These are phyloP conservation scores for Heteronetta atricapilla DNA, from an alignment of 2,113 vertebrate species.

Conservation along the genomic window DNA sequence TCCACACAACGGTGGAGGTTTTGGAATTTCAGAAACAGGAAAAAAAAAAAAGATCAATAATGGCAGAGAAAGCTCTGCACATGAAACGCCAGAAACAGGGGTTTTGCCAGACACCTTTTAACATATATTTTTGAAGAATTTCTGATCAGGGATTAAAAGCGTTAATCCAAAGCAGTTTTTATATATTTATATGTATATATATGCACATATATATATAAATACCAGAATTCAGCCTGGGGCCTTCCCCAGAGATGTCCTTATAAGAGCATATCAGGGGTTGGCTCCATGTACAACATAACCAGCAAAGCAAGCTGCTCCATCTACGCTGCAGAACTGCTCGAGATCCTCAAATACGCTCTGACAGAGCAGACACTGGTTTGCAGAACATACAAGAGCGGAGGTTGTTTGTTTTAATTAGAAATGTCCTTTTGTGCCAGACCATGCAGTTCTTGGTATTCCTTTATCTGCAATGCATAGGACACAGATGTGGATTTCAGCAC, in stretches of 20 bases:
- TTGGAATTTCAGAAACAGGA: background rate
- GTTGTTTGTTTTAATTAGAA: slow-evolving; percentile 19
- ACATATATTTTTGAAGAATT: background rate
- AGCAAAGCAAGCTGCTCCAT: background rate
- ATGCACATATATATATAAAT: background rate
- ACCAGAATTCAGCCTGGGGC: background rate
- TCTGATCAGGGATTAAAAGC: background rate
- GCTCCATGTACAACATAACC: background rate
- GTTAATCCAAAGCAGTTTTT: background rate
- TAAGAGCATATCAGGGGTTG: background rate
- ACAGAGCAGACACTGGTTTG: background rate
- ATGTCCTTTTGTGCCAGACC: background rate
- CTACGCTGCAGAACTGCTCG: background rate
- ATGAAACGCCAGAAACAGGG: background rate
- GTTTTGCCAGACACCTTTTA: background rate
- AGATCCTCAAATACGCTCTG: fast-evolving
- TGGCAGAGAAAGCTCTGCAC: background rate
- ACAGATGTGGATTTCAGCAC: slow-evolving; percentile 35
- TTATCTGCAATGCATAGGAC: background rate
- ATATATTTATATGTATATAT: background rate
- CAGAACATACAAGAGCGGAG: background rate
- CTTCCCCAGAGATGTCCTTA: background rate
- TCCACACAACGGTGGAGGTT: background rate
- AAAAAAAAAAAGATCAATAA: background rate
- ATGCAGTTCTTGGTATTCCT: background rate